A percentile compares a stretch with the other conserved stretches of the same genome.
phyloP scores from a whole-genome alignment of 2,113 vertebrate genomes.

The Probosciger aterrimus region DNA sequence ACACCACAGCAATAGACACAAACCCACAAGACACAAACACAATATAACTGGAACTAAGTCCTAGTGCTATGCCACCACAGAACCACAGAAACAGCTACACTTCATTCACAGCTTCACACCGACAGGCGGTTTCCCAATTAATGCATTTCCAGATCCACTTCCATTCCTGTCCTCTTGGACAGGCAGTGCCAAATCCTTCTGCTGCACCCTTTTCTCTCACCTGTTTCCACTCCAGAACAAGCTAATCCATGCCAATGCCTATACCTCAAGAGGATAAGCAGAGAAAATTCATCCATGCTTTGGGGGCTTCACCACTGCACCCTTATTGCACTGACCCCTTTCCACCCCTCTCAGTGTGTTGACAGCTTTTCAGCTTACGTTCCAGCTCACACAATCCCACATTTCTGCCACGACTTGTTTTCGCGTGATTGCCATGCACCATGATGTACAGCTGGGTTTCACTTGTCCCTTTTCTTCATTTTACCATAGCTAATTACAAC shows the following conservation, averaged over 20 bases:
- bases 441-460: background rate
- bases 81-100: background rate
- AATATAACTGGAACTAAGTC: background rate
- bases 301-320: background rate
- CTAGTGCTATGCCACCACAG: background rate
- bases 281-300: background rate
- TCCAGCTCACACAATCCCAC: background rate
- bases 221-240: background rate
- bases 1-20: background rate
- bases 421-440: background rate
- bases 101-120: background rate
- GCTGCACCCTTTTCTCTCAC: background rate
- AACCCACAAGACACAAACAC: background rate
- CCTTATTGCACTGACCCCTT: background rate
- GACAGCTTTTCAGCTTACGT: background rate
- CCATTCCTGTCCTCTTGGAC: background rate
- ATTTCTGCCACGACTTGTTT: background rate
- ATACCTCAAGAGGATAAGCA: background rate
- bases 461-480: background rate
- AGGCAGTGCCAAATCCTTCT: background rate
- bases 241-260: background rate
- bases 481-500: background rate
- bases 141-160: background rate
- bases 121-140: background rate
- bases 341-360: rapidly evolving